phyloP scores from a whole-genome alignment of 2,797 vertebrate genomes.

The Tragopan temminckii region DNA sequence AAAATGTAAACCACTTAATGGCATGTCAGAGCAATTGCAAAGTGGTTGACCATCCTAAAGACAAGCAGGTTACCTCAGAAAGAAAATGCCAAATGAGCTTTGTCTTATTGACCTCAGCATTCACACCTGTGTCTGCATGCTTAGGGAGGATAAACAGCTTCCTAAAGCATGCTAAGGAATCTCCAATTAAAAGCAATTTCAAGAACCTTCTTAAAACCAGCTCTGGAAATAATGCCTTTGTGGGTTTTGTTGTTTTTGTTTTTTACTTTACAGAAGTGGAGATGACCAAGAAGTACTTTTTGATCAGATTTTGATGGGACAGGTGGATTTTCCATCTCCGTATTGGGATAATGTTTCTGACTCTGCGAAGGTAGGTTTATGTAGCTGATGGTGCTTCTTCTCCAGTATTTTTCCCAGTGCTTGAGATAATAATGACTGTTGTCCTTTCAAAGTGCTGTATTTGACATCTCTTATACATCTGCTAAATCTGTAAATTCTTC shows the following conservation, averaged over 20 bases:
- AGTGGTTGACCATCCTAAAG: background rate
- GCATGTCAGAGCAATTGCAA: background rate
- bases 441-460: background rate
- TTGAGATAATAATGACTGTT: background rate
- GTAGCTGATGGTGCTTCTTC: background rate
- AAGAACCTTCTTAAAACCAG: background rate
- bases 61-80: background rate
- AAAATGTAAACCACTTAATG: background rate
- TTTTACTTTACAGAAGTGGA: slow-evolving; percentile 82
- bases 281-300: slow-evolving; percentile 95
- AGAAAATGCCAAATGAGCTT: background rate
- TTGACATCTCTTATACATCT: background rate
- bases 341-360: slow-evolving; percentile 96
- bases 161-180: background rate
- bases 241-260: slow-evolving; percentile 43
- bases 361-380: slow-evolving; percentile 89
- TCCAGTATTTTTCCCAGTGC: background rate
- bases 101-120: background rate
- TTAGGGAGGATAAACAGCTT: background rate
- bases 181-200: background rate
- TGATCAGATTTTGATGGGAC: slow-evolving; percentile 93
- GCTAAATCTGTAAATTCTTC: background rate
- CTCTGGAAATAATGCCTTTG: slow-evolving; percentile 29
- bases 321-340: slow-evolving; percentile 92
- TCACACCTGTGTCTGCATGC: background rate